Base-by-base conservation (phyloP, 2,888 invertebrate species). In the Agrochola circellaris region DNA sequence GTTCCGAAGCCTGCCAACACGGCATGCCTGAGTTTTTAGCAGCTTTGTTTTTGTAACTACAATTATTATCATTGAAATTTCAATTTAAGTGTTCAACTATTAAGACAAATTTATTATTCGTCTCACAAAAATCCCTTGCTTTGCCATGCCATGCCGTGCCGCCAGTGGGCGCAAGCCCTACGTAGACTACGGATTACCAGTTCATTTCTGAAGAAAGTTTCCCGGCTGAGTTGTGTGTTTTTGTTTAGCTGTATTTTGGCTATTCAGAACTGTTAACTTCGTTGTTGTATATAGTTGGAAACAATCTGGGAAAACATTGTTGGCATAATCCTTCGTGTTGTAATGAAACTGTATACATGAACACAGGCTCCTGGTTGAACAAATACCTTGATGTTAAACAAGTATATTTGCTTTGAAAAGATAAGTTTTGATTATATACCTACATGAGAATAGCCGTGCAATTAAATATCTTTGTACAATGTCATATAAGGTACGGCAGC, bases 291-390 rank as follows among this genome's bases (percentile, higher is more conserved):
- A 75, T 66, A 81, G 78, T 86, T 86, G 20, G 68, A 65, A 83
- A 86, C 81, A 86, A 81, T 79, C 74, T 78, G 64, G 15, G 78
- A 81, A 73, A 86, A 85, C 83, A 85, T 82, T 77, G 79, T 75
- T n/a, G 64, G 77, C 13, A 62, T 85, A 81, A 81, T 73, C 85
- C 72, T 72, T 69, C 51, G 38, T 71, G 15, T 75, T 71, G 38
- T 62, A 75, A 58, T 82, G 38, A 75, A 82, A 65, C 66, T 69
- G 42, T 70, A 64, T 38, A 64, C 23, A 73, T 48, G 51, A 69
- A 84, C 58, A 56, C 23, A 56, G 56, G 38, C 60, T 66, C 56
- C 45, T 78, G 15, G 45, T 26, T 71, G n/a, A 30, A 73, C 61
- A 73, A 83, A 66, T 65, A 76, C 15, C 42, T 58, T 45, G 42